Conservation (phyloP, 2,113 vertebrate species). For the Brevimyrus niger region DNA sequence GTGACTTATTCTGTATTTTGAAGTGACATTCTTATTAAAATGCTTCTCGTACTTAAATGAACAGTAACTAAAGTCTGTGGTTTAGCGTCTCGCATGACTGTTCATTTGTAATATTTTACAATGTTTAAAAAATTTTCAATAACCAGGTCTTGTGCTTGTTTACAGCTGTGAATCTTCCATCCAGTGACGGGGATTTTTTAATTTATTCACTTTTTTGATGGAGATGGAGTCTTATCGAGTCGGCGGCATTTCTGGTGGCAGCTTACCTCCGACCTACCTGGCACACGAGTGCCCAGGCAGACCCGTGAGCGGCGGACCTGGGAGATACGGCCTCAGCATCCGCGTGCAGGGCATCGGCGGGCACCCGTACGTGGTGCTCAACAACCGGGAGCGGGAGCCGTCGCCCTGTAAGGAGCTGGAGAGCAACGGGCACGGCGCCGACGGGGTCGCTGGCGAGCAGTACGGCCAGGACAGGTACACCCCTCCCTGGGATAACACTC, state of each 20-base stretch:
- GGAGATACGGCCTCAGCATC: conserved; percentile 90
- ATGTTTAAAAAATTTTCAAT: conserved; percentile 28
- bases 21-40: too few species aligned
- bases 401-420: conserved; percentile 54
- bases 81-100: neutral
- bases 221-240: conserved; percentile 82
- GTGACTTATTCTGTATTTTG: too few species aligned
- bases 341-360: conserved; percentile 93
- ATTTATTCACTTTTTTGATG: too few species aligned
- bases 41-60: neutral
- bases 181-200: conserved; percentile 51
- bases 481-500: conserved; percentile 53
- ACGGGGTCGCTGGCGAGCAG: conserved; percentile 49
- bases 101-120: neutral
- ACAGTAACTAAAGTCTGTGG: neutral
- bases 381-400: conserved; percentile 74
- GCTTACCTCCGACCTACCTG: conserved; percentile 57
- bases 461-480: conserved; percentile 53
- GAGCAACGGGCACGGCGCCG: conserved; percentile 51
- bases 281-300: conserved; percentile 47
- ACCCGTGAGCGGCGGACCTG: conserved; percentile 53
- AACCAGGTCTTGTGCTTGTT: conserved; percentile 42
- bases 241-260: conserved; percentile 59
- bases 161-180: conserved; percentile 49
- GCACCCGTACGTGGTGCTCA: conserved; percentile 92